Evolutionary conservation across 1,140 invertebrate species (phyloP).

Genomic region (Drosophila nebulosa): DNA sequence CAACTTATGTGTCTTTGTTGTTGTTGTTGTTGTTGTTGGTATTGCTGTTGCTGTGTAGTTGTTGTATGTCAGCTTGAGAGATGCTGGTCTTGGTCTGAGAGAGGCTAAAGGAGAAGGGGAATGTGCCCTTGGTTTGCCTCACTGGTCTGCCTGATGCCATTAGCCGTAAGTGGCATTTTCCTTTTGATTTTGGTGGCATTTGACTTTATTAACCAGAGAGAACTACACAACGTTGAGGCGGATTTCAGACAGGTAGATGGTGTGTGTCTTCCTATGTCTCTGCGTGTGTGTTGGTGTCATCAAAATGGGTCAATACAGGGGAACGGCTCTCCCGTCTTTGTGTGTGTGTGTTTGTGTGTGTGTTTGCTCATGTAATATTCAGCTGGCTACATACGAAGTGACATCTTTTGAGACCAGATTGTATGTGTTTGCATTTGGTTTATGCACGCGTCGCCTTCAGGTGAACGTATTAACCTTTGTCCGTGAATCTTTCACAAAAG

Average conservation of each 20-base stretch:
- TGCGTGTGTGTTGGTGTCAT: constrained; percentile 21
- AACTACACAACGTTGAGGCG: constrained; percentile 19
- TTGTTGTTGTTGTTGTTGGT: not conserved
- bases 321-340: constrained; percentile 6
- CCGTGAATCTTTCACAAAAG: constrained; percentile 14
- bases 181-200: constrained; percentile 77
- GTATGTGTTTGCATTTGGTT: constrained; percentile 49
- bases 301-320: constrained; percentile 62
- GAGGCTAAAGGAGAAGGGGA: too few relatives aligned
- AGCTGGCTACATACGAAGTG: constrained; percentile 45
- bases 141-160: constrained; percentile 53
- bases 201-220: constrained; percentile 71
- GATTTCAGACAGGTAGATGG: constrained; percentile 34
- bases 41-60: constrained; percentile 8
- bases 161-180: constrained; percentile 75
- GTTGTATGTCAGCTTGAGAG: constrained; percentile 34
- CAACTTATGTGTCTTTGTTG: constrained; percentile 23
- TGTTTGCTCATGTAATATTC: constrained; percentile 68
- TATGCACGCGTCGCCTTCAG: constrained; percentile 44
- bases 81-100: not conserved
- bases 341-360: constrained; percentile 25
- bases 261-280: not conserved
- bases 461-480: constrained; percentile 29
- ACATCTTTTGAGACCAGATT: constrained; percentile 52
- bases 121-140: not conserved